These are phyloP conservation scores for Eudyptes chrysolophus DNA, from an alignment of 2,113 vertebrate species.

Conservation along the genomic window DNA sequence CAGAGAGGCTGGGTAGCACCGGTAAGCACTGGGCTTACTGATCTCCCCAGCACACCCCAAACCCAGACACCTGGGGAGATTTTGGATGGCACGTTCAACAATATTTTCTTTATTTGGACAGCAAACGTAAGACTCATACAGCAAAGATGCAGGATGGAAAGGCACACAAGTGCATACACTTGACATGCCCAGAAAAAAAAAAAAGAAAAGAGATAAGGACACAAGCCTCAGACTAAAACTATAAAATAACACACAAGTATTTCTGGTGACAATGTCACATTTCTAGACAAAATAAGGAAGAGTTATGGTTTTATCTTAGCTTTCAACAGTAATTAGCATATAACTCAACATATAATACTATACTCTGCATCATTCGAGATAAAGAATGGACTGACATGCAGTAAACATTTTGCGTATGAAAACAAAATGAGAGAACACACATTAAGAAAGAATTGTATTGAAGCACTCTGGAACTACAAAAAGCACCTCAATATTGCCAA, in stretches of 20 bases:
- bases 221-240: not conserved
- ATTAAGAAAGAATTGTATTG: not conserved
- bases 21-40: not conserved
- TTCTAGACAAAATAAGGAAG: not conserved
- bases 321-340: not conserved
- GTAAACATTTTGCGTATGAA: not conserved
- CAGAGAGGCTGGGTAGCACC: not conserved
- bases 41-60: not conserved
- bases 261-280: not conserved
- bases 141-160: not conserved
- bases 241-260: not conserved
- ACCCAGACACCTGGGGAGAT: fast-evolving
- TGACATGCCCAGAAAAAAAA: not conserved
- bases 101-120: not conserved
- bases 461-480: not conserved
- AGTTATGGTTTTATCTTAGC: not conserved
- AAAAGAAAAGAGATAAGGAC: not conserved
- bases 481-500: not conserved
- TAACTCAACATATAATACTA: not conserved
- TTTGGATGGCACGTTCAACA: fast-evolving
- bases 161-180: not conserved
- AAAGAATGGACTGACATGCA: not conserved
- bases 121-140: fast-evolving
- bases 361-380: not conserved
- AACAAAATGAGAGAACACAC: not conserved